phyloP scores from a whole-genome alignment of 1,140 invertebrate species.

The Monomorium pharaonis region DNA sequence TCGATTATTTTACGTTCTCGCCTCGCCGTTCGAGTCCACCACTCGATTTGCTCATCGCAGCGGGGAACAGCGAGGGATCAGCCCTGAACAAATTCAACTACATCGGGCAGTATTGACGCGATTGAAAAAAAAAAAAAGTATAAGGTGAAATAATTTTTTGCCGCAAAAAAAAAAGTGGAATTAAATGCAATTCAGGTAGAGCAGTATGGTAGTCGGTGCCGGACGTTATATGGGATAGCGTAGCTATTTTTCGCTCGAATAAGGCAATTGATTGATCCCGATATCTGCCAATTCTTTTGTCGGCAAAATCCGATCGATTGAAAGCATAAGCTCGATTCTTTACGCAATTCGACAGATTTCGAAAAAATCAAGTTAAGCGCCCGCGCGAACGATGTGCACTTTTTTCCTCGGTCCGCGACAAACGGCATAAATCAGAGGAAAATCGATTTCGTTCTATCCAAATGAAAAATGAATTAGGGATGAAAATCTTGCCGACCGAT shows the following conservation, averaged over 20 bases:
- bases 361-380: constrained; percentile 10
- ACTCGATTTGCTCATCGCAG: constrained; percentile 28
- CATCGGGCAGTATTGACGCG: not conserved
- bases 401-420: not conserved
- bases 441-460: not conserved
- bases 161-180: not conserved
- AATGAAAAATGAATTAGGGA: not conserved
- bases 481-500: not conserved
- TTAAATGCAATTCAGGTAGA: not conserved
- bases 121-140: not conserved
- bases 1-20: constrained; percentile 51
- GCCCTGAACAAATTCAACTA: constrained; percentile 23
- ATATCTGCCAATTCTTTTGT: constrained; percentile 9
- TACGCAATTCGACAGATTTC: not conserved
- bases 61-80: not conserved
- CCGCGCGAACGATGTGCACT: not conserved
- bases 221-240: not conserved
- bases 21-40: not conserved
- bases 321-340: constrained; percentile 28
- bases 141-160: constrained; percentile 15
- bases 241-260: constrained; percentile 17
- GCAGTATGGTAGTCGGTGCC: not conserved
- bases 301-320: constrained; percentile 12
- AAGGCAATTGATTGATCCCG: constrained; percentile 21
- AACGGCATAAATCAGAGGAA: not conserved